Percentiles rank a stretch among this genome's conserved stretches.
phyloP scores from a whole-genome alignment of 2,113 vertebrate species.

The Falco punctatus region DNA sequence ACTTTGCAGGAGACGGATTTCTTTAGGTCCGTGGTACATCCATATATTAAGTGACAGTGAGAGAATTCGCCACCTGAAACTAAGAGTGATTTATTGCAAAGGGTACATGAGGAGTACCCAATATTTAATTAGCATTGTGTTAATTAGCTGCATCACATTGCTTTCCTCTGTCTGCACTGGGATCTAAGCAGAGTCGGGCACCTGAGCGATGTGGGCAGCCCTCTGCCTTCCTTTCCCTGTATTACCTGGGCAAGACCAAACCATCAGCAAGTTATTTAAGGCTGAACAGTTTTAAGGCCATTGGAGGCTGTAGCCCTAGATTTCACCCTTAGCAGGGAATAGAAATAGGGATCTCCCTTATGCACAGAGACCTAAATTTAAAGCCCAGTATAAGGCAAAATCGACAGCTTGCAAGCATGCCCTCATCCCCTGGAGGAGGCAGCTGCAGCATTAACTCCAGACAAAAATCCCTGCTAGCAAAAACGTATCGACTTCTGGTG shows the following conservation, averaged over 20 bases:
- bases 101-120: background rate
- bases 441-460: background rate
- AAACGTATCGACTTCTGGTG: background rate
- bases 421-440: background rate
- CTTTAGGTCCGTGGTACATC: background rate
- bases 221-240: background rate
- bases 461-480: background rate
- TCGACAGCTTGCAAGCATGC: background rate
- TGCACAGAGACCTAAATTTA: background rate
- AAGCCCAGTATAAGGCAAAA: background rate
- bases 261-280: background rate
- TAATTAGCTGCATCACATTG: background rate
- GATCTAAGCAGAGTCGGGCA: background rate
- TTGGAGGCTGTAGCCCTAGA: background rate
- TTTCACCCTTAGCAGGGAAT: background rate
- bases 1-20: background rate
- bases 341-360: background rate
- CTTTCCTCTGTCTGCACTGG: background rate
- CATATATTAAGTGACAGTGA: background rate
- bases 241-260: background rate
- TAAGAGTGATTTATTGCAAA: background rate
- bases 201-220: background rate
- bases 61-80: slow-evolving; percentile 5
- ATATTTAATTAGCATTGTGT: background rate
- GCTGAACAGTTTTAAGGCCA: background rate